These are phyloP conservation scores for Platyscapa corneri DNA, from an alignment of 1,140 invertebrate species.

Conservation along the genomic window DNA sequence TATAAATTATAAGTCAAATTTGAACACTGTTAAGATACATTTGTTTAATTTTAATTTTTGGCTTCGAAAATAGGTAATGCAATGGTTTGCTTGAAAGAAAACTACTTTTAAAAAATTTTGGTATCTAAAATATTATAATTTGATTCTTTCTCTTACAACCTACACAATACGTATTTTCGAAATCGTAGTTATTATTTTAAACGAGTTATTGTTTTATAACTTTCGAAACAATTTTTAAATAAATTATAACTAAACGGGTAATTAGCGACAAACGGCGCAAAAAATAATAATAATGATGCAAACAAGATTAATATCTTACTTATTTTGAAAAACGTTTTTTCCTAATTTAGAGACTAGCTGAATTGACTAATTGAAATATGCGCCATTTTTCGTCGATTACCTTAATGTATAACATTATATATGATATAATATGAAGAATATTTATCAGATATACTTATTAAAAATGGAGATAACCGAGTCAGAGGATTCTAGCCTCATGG, in stretches of 20 bases:
- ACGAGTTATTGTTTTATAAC: conserved; percentile 1
- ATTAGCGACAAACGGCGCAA: conserved; percentile 43
- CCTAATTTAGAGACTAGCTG: conserved; percentile 49
- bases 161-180: conserved; percentile 48
- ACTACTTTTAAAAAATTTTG: conserved; percentile 45
- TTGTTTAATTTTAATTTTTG: conserved; percentile 28
- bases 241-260: conserved; percentile 23
- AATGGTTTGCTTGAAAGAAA: conserved; percentile 28
- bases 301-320: conserved; percentile 37
- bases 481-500: conserved; percentile 35
- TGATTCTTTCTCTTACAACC: conserved; percentile 40
- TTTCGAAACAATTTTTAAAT: conserved; percentile 10
- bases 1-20: conserved; percentile 23
- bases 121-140: conserved; percentile 52
- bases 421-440: conserved; percentile 48
- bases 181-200: conserved; percentile 40
- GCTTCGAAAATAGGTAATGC: conserved; percentile 48
- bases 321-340: conserved; percentile 26
- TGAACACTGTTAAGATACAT: conserved; percentile 29
- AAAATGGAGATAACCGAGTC: conserved; percentile 44
- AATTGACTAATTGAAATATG: conserved; percentile 46
- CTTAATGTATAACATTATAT: conserved; percentile 42
- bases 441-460: conserved; percentile 45
- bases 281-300: conserved; percentile 42
- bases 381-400: conserved; percentile 43